Evolutionary conservation across 2,888 invertebrate genomes (phyloP), one percentile per base, ranked within the genome.

Genomic region (Celastrina argiolus): DNA sequence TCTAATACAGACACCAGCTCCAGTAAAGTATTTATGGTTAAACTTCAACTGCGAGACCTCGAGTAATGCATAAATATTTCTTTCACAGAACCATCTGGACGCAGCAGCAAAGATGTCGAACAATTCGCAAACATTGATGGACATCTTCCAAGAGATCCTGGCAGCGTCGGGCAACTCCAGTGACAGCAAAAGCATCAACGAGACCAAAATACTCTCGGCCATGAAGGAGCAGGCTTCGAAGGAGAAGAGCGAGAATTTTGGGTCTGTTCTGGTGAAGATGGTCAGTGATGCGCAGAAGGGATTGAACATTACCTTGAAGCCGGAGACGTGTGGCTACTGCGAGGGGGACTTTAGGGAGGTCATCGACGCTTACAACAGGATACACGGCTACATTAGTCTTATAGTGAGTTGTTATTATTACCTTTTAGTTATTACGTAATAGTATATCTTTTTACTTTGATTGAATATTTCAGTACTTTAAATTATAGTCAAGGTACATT

Each of bases 321-420:
- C 82, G 1, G 85, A 87, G 31, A 76, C 80, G 0, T 91, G 91
- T 58, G 87, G 88, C 61, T 94, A 94, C 80, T 94, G 94, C 73
- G 92, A 92, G 41, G 93, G 93, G 0, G 88, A 89, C 63, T 88
- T 94, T 65, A 87, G 92, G 68, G 92, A 93, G 64, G 84, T 95
- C 58, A 88, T 95, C 26, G 81, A 91, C 34, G 88, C 89, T 0
- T 97, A 97, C 81, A 93, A 93, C 59, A 83, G 94, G 42, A 92
- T 95, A 66, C 98, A 98, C 81, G 97, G 97, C 69, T 97, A 96
- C 81, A 92, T 96, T 68, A 95, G 97, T 56, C 90, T 97, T 34
- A 82, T 95, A 81, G 96, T 98, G 78, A 87, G 93, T 91, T n/a
- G n/a, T n/a, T n/a, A 67, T n/a, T 42, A 16, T 2, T 7, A 28